These are phyloP conservation scores for Petromus typicus DNA, from an alignment of 2,113 vertebrate genomes.

Conservation along the genomic window DNA sequence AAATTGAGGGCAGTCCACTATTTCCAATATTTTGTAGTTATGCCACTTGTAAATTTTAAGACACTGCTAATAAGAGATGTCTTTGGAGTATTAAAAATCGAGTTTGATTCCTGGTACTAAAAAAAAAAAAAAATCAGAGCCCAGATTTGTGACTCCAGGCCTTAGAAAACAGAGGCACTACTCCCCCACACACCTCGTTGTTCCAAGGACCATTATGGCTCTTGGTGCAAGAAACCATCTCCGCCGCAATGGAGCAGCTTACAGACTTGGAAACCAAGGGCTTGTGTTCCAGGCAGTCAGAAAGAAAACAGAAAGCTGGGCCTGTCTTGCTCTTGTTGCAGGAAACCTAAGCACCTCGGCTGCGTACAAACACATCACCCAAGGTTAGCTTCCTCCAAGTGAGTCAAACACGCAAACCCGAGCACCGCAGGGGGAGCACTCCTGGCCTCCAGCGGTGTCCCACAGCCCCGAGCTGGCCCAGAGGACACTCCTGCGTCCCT, in stretches of 20 bases:
- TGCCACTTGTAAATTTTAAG: not conserved
- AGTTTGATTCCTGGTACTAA: too few species aligned
- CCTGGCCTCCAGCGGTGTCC: not conserved
- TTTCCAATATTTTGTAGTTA: constrained; percentile 7
- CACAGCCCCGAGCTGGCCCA: not conserved
- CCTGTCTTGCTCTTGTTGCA: not conserved
- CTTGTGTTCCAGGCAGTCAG: constrained; percentile 19
- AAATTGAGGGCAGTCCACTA: not conserved
- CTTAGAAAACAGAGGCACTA: not conserved
- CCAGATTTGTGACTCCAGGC: not conserved
- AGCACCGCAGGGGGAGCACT: not conserved
- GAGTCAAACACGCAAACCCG: not conserved
- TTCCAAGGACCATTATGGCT: not conserved
- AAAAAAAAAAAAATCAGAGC: not conserved
- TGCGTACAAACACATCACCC: not conserved
- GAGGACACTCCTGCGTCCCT: not conserved
- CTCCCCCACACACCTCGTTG: not conserved
- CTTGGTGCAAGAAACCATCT: not conserved
- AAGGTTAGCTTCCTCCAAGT: constrained; percentile 34
- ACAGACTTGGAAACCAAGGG: not conserved
- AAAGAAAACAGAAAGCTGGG: constrained; percentile 9
- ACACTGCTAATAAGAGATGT: not conserved
- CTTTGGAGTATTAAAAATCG: not conserved
- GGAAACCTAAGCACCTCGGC: not conserved
- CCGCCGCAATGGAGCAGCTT: constrained; percentile 11